phyloP scores from a whole-genome alignment of 2,113 vertebrate genomes.

The Heterotis niloticus region DNA sequence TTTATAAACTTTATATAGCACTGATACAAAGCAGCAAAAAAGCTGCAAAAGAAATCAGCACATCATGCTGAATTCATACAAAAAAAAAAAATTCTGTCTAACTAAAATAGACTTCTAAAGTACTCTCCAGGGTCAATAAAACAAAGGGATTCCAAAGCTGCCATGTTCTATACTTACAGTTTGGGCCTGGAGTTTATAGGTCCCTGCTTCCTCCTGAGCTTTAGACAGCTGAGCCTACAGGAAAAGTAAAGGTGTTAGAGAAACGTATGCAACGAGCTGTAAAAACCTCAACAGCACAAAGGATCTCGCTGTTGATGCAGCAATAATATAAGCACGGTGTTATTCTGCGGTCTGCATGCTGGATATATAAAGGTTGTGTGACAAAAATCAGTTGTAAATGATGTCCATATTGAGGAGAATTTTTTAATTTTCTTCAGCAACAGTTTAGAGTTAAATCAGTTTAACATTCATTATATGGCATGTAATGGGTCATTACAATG shows the following conservation, averaged over 20 bases:
- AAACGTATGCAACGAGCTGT: neutral
- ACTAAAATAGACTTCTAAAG: neutral
- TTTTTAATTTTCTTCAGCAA: too few species aligned
- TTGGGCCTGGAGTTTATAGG: slow-evolving; percentile 80
- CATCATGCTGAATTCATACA: neutral
- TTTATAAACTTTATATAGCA: slow-evolving; percentile 7
- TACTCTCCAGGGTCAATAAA: neutral
- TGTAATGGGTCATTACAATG: too few species aligned
- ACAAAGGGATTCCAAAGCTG: neutral
- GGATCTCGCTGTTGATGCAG: neutral
- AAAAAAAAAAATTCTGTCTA: neutral
- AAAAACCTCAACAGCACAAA: neutral
- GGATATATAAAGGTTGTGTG: too few species aligned
- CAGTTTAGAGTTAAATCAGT: too few species aligned
- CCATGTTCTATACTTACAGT: slow-evolving; percentile 63
- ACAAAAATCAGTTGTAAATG: too few species aligned
- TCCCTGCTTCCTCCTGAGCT: slow-evolving; percentile 77
- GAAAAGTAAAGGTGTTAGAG: slow-evolving; percentile 32
- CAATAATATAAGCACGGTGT: neutral
- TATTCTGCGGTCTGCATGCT: too few species aligned
- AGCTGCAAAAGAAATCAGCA: slow-evolving; percentile 1
- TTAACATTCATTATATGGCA: too few species aligned
- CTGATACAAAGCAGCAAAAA: neutral
- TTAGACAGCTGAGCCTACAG: slow-evolving; percentile 78
- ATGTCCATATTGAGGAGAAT: too few species aligned